These are phyloP conservation scores for Eulemur macaco DNA, from an alignment of 2,113 vertebrate species.

Conservation along the genomic window DNA sequence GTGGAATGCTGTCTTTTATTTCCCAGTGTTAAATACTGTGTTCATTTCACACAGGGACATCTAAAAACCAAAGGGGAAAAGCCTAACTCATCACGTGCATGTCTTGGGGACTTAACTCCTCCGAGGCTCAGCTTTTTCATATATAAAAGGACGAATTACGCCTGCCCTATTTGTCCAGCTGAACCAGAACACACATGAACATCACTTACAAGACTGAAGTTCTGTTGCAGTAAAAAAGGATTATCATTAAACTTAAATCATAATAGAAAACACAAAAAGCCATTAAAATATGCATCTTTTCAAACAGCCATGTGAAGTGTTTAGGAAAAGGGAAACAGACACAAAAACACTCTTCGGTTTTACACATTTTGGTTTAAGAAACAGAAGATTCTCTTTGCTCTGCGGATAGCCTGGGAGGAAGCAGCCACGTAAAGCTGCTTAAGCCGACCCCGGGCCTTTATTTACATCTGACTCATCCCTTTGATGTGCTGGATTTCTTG, in stretches of 20 bases:
- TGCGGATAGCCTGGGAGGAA: not conserved
- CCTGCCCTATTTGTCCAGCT: not conserved
- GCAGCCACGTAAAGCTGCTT: not conserved
- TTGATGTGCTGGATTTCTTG: not conserved
- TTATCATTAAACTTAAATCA: not conserved
- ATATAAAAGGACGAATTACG: not conserved
- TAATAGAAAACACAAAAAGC: not conserved
- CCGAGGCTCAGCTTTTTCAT: not conserved
- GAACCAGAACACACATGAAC: not conserved
- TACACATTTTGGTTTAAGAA: not conserved
- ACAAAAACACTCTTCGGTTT: not conserved
- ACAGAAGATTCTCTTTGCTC: not conserved
- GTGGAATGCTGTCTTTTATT: not conserved
- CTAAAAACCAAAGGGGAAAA: not conserved
- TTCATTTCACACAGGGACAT: not conserved
- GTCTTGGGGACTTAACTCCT: not conserved
- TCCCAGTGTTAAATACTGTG: not conserved
- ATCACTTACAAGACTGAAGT: not conserved
- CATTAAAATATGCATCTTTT: not conserved
- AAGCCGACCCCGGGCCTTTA: not conserved
- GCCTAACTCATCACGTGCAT: not conserved
- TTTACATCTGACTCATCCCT: not conserved
- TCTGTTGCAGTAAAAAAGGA: not conserved
- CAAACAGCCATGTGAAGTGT: not conserved
- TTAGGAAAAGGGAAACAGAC: not conserved